Evolutionary conservation across 2,888 invertebrate species (phyloP), one percentile per base, ranked within the genome.

Genomic region (Phalera bucephala): DNA sequence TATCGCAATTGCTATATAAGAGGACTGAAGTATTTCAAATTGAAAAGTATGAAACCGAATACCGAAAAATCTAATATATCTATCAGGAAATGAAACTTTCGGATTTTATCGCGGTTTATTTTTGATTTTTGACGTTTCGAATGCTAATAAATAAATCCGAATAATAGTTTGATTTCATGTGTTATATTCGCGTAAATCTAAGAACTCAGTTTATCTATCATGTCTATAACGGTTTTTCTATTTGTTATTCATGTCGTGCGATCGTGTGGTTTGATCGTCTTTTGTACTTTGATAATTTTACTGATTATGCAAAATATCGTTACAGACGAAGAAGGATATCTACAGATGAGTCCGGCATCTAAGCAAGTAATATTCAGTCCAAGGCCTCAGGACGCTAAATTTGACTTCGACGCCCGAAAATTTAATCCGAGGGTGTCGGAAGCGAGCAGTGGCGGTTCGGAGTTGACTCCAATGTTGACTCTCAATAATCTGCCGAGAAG

Each of bases 321-420:
- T 82, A 36, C 81, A 77, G 81, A 87, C 45, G 83, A 83, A 28
- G 88, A 91, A 37, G 92, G 92, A 11, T 93, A 94, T 64, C 77
- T 93, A 35, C 91, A 91, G 64, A 93, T 93, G 93, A 92, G 90
- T 54, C 89, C 92, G 0, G 68, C 78, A 1, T 60, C 66, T n/a
- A 74, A 65, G 31, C 73, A 66, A 29, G 77, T 69, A 17, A 87
- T 91, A 60, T 93, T 92, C 71, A 93, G 92, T 64, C 92, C 93
- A 1, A 81, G 92, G 40, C 52, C 72, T 1, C 68, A 69, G 1
- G 72, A 72, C 3, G 76, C 80, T 2, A 83, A 87, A 42, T 92
- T 92, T 55, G 84, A 91, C 49, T 93, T 93, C 60, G 86, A 89
- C 32, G 54, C 80, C 11, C 74, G 72, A 17, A 79, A 73, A 53